phyloP scores from a whole-genome alignment of 2,888 invertebrate genomes.

The Thymelicus acteon region DNA sequence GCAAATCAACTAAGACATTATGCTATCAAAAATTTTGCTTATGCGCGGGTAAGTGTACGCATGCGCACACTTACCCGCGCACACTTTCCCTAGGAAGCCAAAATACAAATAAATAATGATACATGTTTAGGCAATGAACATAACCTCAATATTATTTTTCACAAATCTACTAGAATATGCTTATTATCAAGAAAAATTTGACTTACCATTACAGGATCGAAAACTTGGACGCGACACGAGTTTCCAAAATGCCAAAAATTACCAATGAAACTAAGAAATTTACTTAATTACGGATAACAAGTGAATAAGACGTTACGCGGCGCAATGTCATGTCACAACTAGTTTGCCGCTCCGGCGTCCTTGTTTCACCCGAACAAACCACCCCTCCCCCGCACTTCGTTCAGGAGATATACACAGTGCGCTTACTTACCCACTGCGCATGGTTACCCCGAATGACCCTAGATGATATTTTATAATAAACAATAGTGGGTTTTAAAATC shows the following conservation, averaged over 20 bases:
- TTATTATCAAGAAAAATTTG: no score
- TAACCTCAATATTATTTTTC: neutral
- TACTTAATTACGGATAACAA: neutral
- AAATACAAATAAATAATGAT: constrained; percentile 9
- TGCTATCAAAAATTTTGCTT: neutral
- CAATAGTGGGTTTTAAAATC: no score
- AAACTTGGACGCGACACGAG: neutral
- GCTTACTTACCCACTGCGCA: constrained; percentile 15
- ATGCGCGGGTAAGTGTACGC: neutral
- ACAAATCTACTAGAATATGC: no score
- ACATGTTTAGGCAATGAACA: constrained; percentile 3
- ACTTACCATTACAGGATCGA: no score
- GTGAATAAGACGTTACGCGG: neutral
- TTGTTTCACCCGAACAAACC: constrained; percentile 7
- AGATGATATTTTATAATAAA: no score
- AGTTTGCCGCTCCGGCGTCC: constrained; percentile 6
- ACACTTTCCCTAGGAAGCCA: constrained; percentile 1
- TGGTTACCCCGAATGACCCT: constrained; percentile 11
- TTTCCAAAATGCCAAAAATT: no score
- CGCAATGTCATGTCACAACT: constrained; percentile 4
- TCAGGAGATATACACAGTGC: constrained; percentile 6
- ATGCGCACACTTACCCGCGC: constrained; percentile 2
- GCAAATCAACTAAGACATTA: no score
- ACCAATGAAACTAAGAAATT: neutral
- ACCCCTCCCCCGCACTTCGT: neutral